Conservation (phyloP, 2,113 vertebrate genomes). For the Vulpes vulpes region DNA sequence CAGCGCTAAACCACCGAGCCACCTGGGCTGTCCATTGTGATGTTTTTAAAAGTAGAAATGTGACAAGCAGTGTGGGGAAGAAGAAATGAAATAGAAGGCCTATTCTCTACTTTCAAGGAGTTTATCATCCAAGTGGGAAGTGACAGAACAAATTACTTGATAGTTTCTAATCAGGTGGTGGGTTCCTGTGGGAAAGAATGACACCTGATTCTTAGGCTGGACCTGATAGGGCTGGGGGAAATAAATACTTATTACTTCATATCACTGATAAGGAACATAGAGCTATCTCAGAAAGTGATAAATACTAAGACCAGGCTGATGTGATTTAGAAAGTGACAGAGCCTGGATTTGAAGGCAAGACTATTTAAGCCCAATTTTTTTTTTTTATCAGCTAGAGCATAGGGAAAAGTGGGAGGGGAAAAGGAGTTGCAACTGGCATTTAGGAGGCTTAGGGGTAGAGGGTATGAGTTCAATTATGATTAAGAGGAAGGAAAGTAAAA, state of each 20-base stretch:
- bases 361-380: slow-evolving; percentile 19
- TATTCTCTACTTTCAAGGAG: slow-evolving; percentile 24
- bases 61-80: not conserved
- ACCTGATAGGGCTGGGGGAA: not conserved
- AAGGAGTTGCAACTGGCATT: not conserved
- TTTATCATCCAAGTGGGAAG: slow-evolving; percentile 7
- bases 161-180: slow-evolving; percentile 36
- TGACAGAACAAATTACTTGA: slow-evolving; percentile 22
- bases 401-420: not conserved
- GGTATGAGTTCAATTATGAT: not conserved
- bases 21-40: too few relatives aligned
- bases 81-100: slow-evolving; percentile 32
- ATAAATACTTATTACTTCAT: slow-evolving; percentile 53
- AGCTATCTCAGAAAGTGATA: slow-evolving; percentile 19
- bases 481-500: slow-evolving; percentile 27
- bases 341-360: slow-evolving; percentile 31
- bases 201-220: not conserved
- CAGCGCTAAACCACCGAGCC: too few relatives aligned
- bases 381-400: not conserved
- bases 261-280: slow-evolving; percentile 46
- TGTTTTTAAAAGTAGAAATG: slow-evolving; percentile 58
- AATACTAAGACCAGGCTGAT: not conserved
- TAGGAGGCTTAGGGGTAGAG: not conserved
- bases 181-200: slow-evolving; percentile 14
- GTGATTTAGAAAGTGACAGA: slow-evolving; percentile 32